Percentiles rank a stretch among this genome's conserved stretches.
These are phyloP conservation scores for Drosophila affinis DNA, from an alignment of 2,888 invertebrate genomes.

Conservation along the genomic window DNA sequence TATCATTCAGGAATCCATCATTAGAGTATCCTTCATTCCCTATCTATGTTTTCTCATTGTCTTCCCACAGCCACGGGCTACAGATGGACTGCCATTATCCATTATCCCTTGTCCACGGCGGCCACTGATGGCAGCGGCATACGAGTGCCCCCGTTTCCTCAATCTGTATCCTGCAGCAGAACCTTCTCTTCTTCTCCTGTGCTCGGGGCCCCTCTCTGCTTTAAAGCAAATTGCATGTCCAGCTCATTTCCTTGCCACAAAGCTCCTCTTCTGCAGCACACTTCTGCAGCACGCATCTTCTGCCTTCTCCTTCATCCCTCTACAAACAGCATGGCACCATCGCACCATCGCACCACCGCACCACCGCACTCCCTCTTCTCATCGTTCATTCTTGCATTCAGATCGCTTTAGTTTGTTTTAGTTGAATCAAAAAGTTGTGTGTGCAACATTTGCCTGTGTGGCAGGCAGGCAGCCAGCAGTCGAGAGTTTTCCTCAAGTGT, in stretches of 20 bases:
- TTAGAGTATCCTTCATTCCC: background rate
- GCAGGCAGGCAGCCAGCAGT: slow-evolving; percentile 15
- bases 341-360: background rate
- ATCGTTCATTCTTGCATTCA: background rate
- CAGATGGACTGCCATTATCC: background rate
- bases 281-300: too few relatives aligned
- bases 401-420: slow-evolving; percentile 63
- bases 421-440: slow-evolving; percentile 59
- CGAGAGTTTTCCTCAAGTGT: slow-evolving; percentile 69
- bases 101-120: background rate
- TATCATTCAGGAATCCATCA: background rate
- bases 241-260: slow-evolving; percentile 18
- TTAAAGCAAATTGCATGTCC: slow-evolving; percentile 13
- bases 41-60: background rate
- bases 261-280: background rate
- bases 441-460: slow-evolving; percentile 55
- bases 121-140: too few relatives aligned
- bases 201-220: background rate
- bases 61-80: background rate
- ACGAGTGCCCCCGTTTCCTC: background rate
- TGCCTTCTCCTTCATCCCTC: background rate
- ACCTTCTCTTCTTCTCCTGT: too few relatives aligned
- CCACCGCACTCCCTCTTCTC: background rate
- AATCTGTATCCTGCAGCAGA: too few relatives aligned
- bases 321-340: background rate